Evolutionary conservation across 1,140 invertebrate genomes (phyloP).

Genomic region (Leptonema lineaticorne): DNA sequence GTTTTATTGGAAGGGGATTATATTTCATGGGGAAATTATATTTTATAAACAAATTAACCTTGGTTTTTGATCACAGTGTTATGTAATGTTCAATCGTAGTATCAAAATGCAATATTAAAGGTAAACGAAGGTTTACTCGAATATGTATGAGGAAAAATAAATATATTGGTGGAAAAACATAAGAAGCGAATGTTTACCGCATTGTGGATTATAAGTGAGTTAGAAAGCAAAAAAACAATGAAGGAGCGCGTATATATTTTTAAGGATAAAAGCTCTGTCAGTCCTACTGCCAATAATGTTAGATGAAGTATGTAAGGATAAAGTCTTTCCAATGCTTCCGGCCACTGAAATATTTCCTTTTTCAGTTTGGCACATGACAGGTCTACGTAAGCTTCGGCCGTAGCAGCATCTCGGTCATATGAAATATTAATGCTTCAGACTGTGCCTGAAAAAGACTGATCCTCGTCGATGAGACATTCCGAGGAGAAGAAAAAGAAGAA

Average conservation of each 20-base stretch:
- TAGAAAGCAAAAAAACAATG: slow-evolving; percentile 17
- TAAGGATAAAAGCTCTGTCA: slow-evolving; percentile 32
- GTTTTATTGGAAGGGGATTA: too few species aligned
- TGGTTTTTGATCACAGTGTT: too few species aligned
- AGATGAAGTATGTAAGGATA: slow-evolving; percentile 11
- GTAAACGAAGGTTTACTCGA: too few species aligned
- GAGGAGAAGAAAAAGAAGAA: too few species aligned
- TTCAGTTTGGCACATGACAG: slow-evolving; percentile 14
- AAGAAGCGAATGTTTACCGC: not conserved
- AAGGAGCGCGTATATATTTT: not conserved
- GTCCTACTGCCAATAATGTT: slow-evolving; percentile 27
- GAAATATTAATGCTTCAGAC: slow-evolving; percentile 16
- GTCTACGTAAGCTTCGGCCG: slow-evolving; percentile 10
- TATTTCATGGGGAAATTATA: too few species aligned
- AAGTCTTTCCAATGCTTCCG: slow-evolving; percentile 16
- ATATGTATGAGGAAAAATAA: too few species aligned
- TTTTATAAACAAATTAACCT: too few species aligned
- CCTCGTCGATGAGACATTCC: not conserved
- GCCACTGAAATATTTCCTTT: slow-evolving; percentile 19
- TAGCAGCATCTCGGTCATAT: slow-evolving; percentile 9
- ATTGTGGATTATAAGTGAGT: not conserved
- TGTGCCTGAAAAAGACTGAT: slow-evolving; percentile 4
- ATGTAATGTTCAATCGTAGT: too few species aligned
- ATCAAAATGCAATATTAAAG: too few species aligned
- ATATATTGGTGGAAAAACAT: too few species aligned